phyloP scores from a whole-genome alignment of 2,113 vertebrate genomes.

The Martes martes region DNA sequence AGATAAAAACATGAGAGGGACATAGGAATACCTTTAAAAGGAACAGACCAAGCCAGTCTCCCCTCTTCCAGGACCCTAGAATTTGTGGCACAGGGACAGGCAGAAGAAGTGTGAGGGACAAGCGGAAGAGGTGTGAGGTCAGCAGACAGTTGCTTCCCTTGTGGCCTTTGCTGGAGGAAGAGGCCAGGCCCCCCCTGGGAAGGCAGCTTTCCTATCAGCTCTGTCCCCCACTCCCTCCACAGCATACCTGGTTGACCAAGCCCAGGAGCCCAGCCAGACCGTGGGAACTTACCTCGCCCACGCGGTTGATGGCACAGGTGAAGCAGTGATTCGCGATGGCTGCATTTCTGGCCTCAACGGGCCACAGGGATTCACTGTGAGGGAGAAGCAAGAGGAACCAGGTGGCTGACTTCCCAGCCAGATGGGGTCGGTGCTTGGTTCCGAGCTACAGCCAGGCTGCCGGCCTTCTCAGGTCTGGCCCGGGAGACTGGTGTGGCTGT shows the following conservation, averaged over 20 bases:
- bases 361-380: conserved; percentile 94
- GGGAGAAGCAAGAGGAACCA: neutral
- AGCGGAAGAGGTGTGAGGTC: neutral
- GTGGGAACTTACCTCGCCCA: conserved; percentile 88
- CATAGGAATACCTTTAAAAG: too few species aligned
- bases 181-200: neutral
- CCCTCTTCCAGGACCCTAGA: neutral
- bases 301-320: conserved; percentile 96
- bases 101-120: too few species aligned
- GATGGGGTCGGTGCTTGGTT: neutral
- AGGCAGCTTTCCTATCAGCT: neutral
- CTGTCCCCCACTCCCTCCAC: neutral
- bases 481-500: too few species aligned
- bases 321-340: conserved; percentile 98
- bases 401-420: neutral
- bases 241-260: neutral
- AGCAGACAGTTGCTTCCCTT: neutral
- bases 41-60: neutral
- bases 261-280: too few species aligned
- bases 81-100: neutral
- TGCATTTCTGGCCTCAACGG: conserved; percentile 94
- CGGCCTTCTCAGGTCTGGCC: neutral
- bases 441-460: neutral
- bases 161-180: neutral
- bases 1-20: neutral